phyloP scores from a whole-genome alignment of 1,140 invertebrate species.

The Heterodera schachtii region DNA sequence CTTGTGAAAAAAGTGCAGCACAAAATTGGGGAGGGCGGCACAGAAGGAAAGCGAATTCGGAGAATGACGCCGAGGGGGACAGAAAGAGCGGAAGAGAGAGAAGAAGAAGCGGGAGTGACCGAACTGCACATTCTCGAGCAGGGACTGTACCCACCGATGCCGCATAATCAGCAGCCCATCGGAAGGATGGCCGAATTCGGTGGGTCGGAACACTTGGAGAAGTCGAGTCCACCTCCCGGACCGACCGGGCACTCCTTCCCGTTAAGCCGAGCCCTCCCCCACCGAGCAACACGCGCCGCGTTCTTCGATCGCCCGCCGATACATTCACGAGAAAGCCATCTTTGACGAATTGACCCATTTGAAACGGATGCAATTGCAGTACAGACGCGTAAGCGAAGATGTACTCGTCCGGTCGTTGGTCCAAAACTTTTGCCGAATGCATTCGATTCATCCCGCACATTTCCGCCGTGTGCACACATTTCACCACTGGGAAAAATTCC shows the following conservation, averaged over 20 bases:
- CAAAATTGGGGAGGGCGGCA: background rate
- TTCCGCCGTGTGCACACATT: slow-evolving; percentile 72
- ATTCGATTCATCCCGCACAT: slow-evolving; percentile 74
- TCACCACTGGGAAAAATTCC: slow-evolving; percentile 84
- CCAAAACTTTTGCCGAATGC: slow-evolving; percentile 80
- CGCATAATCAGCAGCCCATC: slow-evolving; percentile 1
- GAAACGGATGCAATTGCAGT: slow-evolving; percentile 86
- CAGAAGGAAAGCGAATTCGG: slow-evolving; percentile 1
- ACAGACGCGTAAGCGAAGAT: slow-evolving; percentile 83
- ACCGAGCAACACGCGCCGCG: background rate
- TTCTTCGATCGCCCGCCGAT: slow-evolving; percentile 31
- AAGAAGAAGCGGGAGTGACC: slow-evolving; percentile 9
- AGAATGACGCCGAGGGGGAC: slow-evolving; percentile 8
- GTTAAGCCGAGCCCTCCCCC: background rate
- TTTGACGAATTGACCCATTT: slow-evolving; percentile 90
- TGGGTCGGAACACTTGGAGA: background rate
- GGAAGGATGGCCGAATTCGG: slow-evolving; percentile 36
- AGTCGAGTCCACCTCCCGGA: background rate
- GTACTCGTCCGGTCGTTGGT: slow-evolving; percentile 82
- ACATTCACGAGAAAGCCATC: slow-evolving; percentile 78
- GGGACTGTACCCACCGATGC: slow-evolving; percentile 1
- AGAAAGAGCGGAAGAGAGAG: background rate
- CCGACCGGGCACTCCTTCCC: background rate
- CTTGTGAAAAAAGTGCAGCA: background rate
- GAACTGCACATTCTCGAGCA: slow-evolving; percentile 36